phyloP scores from a whole-genome alignment of 2,113 vertebrate species.

The Hemibagrus wyckioides region DNA sequence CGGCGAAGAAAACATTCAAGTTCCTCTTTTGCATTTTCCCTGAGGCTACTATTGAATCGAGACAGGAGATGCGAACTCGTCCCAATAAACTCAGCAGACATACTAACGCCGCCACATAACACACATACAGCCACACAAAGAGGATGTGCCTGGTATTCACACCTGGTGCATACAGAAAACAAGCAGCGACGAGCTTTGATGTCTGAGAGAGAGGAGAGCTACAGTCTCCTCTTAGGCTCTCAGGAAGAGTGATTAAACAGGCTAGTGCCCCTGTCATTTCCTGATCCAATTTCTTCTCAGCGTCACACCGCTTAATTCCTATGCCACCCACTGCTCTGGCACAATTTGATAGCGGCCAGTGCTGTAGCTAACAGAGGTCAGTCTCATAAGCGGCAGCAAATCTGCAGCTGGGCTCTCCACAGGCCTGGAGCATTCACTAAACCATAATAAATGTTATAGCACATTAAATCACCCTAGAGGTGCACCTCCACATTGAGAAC shows the following conservation, averaged over 20 bases:
- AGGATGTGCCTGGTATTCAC: slow-evolving; percentile 15
- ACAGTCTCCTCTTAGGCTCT: slow-evolving; percentile 10
- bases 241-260: slow-evolving; percentile 45
- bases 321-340: not conserved
- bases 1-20: not conserved
- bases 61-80: slow-evolving; percentile 13
- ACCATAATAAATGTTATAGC: slow-evolving; percentile 56
- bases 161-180: slow-evolving; percentile 7
- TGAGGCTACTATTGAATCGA: not conserved
- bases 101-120: slow-evolving; percentile 11
- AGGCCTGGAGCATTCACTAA: slow-evolving; percentile 49
- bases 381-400: slow-evolving; percentile 49
- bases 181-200: slow-evolving; percentile 8
- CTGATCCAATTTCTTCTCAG: slow-evolving; percentile 49
- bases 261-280: slow-evolving; percentile 45
- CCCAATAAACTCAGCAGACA: slow-evolving; percentile 24
- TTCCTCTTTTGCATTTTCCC: slow-evolving; percentile 15
- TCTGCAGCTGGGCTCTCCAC: slow-evolving; percentile 36
- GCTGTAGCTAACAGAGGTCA: slow-evolving; percentile 51
- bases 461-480: slow-evolving; percentile 53
- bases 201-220: not conserved
- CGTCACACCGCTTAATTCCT: slow-evolving; percentile 49
- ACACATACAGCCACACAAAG: slow-evolving; percentile 14
- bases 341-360: slow-evolving; percentile 29
- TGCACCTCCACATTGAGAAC: slow-evolving; percentile 39